These are phyloP conservation scores for Gallinago stenura DNA, from an alignment of 2,797 vertebrate species.

Conservation along the genomic window DNA sequence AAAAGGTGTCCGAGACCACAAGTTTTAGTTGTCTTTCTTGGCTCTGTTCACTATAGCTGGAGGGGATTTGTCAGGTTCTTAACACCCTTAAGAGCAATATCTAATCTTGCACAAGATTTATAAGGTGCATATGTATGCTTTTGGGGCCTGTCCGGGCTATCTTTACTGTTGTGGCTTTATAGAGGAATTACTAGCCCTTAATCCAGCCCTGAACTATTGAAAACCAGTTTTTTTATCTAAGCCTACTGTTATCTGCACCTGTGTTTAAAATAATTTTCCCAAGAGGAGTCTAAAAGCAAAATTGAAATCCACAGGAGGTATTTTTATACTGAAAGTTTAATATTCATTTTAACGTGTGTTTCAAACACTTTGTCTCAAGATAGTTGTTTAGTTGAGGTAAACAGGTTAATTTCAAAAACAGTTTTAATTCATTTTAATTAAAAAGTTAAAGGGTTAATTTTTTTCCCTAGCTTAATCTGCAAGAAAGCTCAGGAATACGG, in stretches of 20 bases:
- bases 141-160: neutral
- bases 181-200: conserved; percentile 12
- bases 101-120: conserved; percentile 2
- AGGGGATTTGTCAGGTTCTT: neutral
- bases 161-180: conserved; percentile 7
- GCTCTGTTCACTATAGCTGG: neutral
- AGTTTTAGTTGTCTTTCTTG: conserved; percentile 10
- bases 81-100: conserved; percentile 7
- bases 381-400: conserved; percentile 1
- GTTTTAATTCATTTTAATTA: neutral
- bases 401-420: neutral
- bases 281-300: conserved; percentile 41
- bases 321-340: conserved; percentile 25
- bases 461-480: neutral
- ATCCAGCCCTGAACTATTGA: conserved; percentile 10
- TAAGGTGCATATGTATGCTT: neutral
- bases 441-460: neutral
- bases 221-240: conserved; percentile 28
- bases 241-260: conserved; percentile 23
- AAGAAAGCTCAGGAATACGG: neutral
- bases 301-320: conserved; percentile 56
- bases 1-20: neutral
- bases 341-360: neutral
- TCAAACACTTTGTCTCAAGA: conserved; percentile 8
- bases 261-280: conserved; percentile 54